Conservation (phyloP, 2,888 invertebrate species). For the Meloe dianella region DNA sequence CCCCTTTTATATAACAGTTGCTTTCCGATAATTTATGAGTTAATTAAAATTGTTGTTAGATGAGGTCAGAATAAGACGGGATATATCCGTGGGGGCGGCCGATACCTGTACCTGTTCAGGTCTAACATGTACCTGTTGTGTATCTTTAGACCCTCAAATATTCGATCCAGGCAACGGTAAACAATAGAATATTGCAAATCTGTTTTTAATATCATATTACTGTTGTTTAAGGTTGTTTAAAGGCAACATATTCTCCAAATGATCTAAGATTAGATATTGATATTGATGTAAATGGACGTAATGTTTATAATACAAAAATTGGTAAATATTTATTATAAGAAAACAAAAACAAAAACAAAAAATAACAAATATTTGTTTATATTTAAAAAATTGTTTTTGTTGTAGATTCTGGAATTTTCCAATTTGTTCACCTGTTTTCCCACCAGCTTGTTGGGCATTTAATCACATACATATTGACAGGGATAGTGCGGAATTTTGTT, state of each 20-base stretch:
- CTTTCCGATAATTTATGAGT: neutral
- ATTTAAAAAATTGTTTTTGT: slow-evolving; percentile 3
- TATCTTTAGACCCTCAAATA: slow-evolving; percentile 14
- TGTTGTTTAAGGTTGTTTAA: slow-evolving; percentile 18
- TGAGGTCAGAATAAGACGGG: slow-evolving; percentile 8
- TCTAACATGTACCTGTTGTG: slow-evolving; percentile 20
- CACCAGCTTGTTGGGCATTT: slow-evolving; percentile 29
- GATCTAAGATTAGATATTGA: slow-evolving; percentile 19
- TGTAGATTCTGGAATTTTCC: slow-evolving; percentile 29
- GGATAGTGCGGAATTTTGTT: slow-evolving; percentile 25
- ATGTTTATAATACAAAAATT: slow-evolving; percentile 23
- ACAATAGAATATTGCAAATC: neutral
- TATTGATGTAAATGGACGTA: slow-evolving; percentile 15
- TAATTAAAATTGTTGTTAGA: slow-evolving; percentile 12
- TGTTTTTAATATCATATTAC: neutral
- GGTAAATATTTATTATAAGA: slow-evolving; percentile 7
- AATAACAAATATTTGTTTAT: neutral
- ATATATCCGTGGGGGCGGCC: slow-evolving; percentile 11
- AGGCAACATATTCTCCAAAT: slow-evolving; percentile 19
- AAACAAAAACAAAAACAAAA: slow-evolving; percentile 4
- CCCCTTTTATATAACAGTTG: neutral
- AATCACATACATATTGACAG: slow-evolving; percentile 28
- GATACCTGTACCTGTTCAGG: slow-evolving; percentile 18
- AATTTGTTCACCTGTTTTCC: slow-evolving; percentile 28
- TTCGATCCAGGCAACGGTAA: slow-evolving; percentile 9